Evolutionary conservation across 2,797 vertebrate species (phyloP).

Genomic region (Anas bahamensis): DNA sequence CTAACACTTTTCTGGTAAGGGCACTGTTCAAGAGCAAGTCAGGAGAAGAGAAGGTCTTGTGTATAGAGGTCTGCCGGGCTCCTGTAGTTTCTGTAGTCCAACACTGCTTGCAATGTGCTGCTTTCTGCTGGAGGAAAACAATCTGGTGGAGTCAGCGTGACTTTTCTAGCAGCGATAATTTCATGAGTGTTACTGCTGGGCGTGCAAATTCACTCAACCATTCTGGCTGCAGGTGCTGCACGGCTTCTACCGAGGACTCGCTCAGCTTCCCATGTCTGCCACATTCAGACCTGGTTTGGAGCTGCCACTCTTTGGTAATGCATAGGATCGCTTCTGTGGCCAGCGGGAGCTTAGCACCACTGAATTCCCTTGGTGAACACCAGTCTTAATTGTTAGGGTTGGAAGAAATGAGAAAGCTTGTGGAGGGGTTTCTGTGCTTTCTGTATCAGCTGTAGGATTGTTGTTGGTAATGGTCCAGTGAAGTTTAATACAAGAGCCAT

Average conservation of each 20-base stretch:
- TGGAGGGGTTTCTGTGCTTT: neutral
- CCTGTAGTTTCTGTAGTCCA: neutral
- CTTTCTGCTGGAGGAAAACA: neutral
- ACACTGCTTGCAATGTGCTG: neutral
- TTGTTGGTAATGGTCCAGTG: neutral
- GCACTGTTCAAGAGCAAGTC: neutral
- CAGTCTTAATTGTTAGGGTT: neutral
- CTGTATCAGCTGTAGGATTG: neutral
- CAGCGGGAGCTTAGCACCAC: neutral
- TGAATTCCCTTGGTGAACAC: neutral
- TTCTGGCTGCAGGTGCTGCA: neutral
- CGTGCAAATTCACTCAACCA: accelerated
- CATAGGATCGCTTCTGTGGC: neutral
- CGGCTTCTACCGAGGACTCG: accelerated
- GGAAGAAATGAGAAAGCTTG: neutral
- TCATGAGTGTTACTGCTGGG: neutral
- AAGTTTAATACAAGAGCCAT: neutral
- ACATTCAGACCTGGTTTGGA: neutral
- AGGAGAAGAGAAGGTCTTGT: neutral
- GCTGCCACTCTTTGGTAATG: neutral
- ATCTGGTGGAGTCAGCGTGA: neutral
- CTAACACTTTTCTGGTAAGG: neutral
- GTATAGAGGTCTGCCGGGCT: neutral
- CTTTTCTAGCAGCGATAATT: neutral
- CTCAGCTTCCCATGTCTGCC: neutral